A percentile compares a stretch with the other conserved stretches of the same genome.
Evolutionary conservation across 1,140 invertebrate genomes (phyloP).

Genomic region (Proctacanthus coquilletti): DNA sequence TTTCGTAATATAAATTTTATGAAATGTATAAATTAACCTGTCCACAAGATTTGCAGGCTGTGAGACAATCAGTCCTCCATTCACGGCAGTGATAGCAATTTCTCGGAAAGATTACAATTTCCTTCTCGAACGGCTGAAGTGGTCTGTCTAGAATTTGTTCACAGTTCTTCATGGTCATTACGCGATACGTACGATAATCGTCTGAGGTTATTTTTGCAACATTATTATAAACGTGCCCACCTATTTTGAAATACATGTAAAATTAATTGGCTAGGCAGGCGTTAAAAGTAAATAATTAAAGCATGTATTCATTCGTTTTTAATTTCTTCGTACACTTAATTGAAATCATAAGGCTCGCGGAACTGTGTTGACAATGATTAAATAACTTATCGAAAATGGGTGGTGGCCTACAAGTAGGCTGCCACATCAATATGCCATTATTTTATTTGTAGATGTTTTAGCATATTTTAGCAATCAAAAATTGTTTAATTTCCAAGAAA

Average conservation of each 20-base stretch:
- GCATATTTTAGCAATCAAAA: too few species aligned
- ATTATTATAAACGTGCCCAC: constrained; percentile 34
- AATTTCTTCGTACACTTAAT: too few species aligned
- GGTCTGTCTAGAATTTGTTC: constrained; percentile 38
- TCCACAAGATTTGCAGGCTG: constrained; percentile 37
- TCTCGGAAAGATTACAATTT: constrained; percentile 47
- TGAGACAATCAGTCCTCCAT: constrained; percentile 30
- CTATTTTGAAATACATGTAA: constrained; percentile 13
- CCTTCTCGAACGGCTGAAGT: constrained; percentile 46
- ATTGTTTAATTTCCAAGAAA: too few species aligned
- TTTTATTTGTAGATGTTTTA: too few species aligned
- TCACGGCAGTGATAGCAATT: constrained; percentile 41
- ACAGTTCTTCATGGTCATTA: constrained; percentile 41
- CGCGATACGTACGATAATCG: constrained; percentile 40
- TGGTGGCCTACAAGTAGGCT: too few species aligned
- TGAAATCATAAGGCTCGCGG: not conserved
- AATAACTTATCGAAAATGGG: too few species aligned
- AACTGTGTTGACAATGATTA: too few species aligned
- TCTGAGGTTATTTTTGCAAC: constrained; percentile 35
- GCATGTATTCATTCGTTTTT: not conserved
- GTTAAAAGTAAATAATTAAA: constrained; percentile 1
- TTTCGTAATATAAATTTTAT: constrained; percentile 23
- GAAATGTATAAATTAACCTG: constrained; percentile 32
- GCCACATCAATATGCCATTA: too few species aligned
- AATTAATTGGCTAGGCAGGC: constrained; percentile 8